Conservation (phyloP, 2,113 vertebrate species). For the Cercopithecus mona region DNA sequence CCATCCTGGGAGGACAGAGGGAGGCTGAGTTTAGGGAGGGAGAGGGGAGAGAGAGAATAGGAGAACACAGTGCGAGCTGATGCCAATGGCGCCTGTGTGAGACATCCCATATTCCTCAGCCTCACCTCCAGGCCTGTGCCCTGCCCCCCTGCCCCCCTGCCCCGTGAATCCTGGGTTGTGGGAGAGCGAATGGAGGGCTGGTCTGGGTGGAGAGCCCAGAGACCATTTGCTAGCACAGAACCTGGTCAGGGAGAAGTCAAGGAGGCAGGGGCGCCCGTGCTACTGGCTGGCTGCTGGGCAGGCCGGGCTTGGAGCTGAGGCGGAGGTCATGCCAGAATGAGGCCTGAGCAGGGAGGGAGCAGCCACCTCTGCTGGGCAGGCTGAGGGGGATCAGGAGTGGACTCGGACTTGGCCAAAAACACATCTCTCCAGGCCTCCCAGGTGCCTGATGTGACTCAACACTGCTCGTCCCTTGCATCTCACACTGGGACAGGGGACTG, state of each 20-base stretch:
- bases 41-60: conserved; percentile 12
- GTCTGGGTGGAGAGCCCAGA: neutral
- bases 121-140: conserved; percentile 63
- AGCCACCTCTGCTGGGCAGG: neutral
- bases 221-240: fast-evolving
- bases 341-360: neutral
- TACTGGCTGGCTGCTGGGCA: neutral
- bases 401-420: fast-evolving
- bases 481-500: neutral
- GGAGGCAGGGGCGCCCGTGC: neutral
- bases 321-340: neutral
- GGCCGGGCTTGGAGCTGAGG: neutral
- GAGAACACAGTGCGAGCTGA: conserved; percentile 66
- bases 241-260: neutral
- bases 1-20: neutral
- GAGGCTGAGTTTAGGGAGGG: neutral
- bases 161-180: conserved; percentile 35
- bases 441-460: neutral
- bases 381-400: neutral
- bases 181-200: neutral
- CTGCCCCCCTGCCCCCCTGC: conserved; percentile 65
- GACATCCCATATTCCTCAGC: conserved; percentile 72
- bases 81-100: conserved; percentile 62
- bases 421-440: neutral
- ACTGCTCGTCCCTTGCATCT: neutral